Evolutionary conservation across 2,113 vertebrate genomes (phyloP).

Genomic region (Saccopteryx leptura): DNA sequence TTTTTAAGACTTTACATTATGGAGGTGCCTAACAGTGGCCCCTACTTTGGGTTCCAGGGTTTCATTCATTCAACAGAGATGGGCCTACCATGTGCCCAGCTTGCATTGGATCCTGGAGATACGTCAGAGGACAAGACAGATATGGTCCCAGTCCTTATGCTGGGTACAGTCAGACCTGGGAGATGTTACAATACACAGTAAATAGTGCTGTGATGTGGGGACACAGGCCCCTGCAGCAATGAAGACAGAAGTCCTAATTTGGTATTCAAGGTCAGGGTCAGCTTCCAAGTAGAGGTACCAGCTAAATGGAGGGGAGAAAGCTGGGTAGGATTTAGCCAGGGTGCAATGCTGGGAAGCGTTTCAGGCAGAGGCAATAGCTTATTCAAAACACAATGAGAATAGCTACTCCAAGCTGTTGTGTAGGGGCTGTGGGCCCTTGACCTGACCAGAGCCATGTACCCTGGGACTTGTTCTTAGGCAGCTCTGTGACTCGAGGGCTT

Average conservation of each 20-base stretch:
- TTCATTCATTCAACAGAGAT: conserved; percentile 6
- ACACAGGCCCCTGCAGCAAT: not conserved
- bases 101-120: not conserved
- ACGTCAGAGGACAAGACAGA: not conserved
- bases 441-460: not conserved
- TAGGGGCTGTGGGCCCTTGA: not conserved
- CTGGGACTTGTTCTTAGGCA: not conserved
- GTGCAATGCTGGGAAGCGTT: not conserved
- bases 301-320: not conserved
- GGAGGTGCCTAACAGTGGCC: not conserved
- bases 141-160: not conserved
- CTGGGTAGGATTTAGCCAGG: not conserved
- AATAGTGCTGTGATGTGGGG: not conserved
- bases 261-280: not conserved
- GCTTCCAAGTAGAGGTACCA: not conserved
- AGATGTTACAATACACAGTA: not conserved
- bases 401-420: not conserved
- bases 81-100: not conserved
- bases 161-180: not conserved
- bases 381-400: not conserved
- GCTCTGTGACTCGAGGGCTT: not conserved
- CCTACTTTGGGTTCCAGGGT: not conserved
- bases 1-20: not conserved
- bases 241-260: not conserved
- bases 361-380: not conserved